Evolutionary conservation across 2,888 invertebrate genomes (phyloP).

Genomic region (Bursaphelenchus okinawaensis): DNA sequence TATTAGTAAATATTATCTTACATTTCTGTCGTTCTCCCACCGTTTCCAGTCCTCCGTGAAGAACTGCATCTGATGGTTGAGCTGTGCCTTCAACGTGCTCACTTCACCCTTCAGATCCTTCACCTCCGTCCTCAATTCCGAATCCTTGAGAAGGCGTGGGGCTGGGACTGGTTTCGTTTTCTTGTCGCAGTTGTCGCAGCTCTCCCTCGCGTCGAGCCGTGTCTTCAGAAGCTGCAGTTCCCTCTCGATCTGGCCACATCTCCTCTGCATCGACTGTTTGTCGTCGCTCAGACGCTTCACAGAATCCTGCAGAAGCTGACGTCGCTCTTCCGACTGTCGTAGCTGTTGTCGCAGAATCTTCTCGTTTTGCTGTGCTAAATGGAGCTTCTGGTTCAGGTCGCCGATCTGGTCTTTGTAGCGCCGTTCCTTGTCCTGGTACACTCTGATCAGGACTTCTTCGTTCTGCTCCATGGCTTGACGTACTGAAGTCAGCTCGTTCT

Average conservation of each 20-base stretch:
- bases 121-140: constrained; percentile 25
- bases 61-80: constrained; percentile 26
- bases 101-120: constrained; percentile 27
- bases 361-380: constrained; percentile 30
- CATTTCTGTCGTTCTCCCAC: constrained; percentile 17
- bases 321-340: constrained; percentile 28
- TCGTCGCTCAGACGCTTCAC: constrained; percentile 26
- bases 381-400: constrained; percentile 32
- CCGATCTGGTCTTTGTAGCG: constrained; percentile 27
- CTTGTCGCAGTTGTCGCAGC: constrained; percentile 21
- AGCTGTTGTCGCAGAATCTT: constrained; percentile 26
- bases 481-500: constrained; percentile 43
- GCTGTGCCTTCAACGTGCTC: constrained; percentile 21
- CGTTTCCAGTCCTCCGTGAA: constrained; percentile 28
- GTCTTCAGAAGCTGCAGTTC: constrained; percentile 18
- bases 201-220: constrained; percentile 19
- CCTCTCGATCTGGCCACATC: constrained; percentile 25
- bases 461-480: constrained; percentile 47
- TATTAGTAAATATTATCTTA: too few species aligned
- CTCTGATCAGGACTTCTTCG: constrained; percentile 33
- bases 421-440: constrained; percentile 34
- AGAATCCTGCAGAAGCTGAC: constrained; percentile 24
- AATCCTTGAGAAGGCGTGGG: constrained; percentile 23
- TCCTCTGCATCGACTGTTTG: constrained; percentile 23
- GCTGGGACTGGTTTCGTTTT: constrained; percentile 23